Conservation (phyloP, 23 tunicate species). For the Trididemnum nubilum region DNA sequence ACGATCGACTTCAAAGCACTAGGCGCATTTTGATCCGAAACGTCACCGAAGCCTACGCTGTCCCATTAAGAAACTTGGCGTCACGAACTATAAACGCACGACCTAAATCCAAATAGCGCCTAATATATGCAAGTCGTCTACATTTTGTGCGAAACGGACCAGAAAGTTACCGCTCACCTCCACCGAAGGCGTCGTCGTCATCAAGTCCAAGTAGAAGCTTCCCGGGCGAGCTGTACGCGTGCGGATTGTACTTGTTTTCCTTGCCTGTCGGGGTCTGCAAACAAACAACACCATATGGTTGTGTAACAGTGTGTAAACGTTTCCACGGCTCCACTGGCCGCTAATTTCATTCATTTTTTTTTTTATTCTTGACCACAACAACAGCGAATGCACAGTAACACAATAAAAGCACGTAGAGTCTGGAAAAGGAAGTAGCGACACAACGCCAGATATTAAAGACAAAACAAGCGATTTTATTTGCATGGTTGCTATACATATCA, state of each 20-base stretch:
- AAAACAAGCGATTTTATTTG: no score
- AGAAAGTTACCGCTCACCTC: no score
- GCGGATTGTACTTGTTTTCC: conserved; percentile 73
- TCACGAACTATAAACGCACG: neutral
- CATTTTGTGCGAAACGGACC: no score
- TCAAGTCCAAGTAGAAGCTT: conserved; percentile 44
- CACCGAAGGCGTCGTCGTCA: conserved; percentile 72
- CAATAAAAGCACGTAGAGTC: no score
- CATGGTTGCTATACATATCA: no score
- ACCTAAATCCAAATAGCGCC: neutral
- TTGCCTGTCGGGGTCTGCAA: conserved; percentile 48
- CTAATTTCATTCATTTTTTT: no score
- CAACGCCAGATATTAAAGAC: no score
- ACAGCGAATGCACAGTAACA: no score
- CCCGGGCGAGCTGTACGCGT: conserved; percentile 44
- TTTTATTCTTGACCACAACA: no score
- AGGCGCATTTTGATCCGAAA: neutral
- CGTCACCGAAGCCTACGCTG: neutral
- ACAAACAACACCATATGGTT: neutral
- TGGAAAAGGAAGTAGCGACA: no score
- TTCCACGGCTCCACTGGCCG: no score
- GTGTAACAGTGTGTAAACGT: no score
- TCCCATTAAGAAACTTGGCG: neutral
- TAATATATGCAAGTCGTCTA: neutral
- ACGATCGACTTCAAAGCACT: conserved; percentile 3